These are phyloP conservation scores for Orientallactaga sibirica DNA, from an alignment of 2,797 vertebrate species.

Conservation along the genomic window DNA sequence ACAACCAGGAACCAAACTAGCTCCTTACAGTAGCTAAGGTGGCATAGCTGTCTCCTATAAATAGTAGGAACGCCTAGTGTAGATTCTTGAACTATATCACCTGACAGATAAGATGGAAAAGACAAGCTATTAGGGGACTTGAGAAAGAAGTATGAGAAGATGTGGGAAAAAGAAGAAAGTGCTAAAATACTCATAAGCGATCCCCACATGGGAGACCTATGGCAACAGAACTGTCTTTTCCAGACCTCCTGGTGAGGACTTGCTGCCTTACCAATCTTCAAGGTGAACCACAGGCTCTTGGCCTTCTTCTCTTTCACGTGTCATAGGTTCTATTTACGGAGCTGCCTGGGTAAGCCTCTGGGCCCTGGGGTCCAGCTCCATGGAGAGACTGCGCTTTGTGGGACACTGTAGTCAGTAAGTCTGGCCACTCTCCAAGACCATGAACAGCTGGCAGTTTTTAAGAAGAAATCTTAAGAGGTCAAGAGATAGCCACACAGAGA, in stretches of 20 bases:
- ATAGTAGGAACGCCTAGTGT: slow-evolving; percentile 60
- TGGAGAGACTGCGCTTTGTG: slow-evolving; percentile 75
- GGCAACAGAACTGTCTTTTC: neutral
- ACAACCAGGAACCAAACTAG: slow-evolving; percentile 41
- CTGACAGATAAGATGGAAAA: slow-evolving; percentile 52
- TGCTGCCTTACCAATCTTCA: fast-evolving
- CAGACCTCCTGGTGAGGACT: neutral
- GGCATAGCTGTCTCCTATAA: slow-evolving; percentile 71
- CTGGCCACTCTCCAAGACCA: slow-evolving; percentile 76
- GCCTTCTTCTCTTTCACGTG: neutral
- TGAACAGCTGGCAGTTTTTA: slow-evolving; percentile 78
- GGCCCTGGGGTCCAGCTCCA: slow-evolving; percentile 70
- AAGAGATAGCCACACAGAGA: neutral
- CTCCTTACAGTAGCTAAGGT: neutral
- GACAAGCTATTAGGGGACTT: neutral
- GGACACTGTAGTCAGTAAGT: neutral
- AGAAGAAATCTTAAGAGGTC: neutral
- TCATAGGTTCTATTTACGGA: slow-evolving; percentile 85
- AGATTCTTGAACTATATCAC: slow-evolving; percentile 62
- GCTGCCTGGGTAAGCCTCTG: slow-evolving; percentile 37
- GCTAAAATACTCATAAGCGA: neutral
- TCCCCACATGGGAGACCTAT: neutral
- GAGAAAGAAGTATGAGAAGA: neutral
- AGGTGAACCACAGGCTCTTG: neutral
- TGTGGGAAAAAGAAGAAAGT: neutral